Conservation (phyloP, 2,888 invertebrate species). For the Sesamia inferens region DNA sequence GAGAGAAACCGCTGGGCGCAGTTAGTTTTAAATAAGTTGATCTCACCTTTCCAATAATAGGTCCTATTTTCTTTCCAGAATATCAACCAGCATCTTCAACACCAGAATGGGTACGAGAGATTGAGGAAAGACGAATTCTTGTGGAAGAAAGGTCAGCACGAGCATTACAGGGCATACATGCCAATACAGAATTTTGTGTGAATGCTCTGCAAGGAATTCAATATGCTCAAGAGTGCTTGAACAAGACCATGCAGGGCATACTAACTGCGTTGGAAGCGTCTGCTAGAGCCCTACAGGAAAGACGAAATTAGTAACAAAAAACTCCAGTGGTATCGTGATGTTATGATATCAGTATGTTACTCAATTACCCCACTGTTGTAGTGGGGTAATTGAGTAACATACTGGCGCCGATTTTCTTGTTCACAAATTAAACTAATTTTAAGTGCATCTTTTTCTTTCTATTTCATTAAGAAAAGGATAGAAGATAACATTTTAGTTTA, state of each 20-base stretch:
- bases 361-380: too few relatives aligned
- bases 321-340: neutral
- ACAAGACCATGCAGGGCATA: conserved; percentile 31
- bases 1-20: neutral
- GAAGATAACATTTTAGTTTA: too few relatives aligned
- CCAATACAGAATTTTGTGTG: conserved; percentile 38
- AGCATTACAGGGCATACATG: conserved; percentile 31
- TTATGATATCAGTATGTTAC: too few relatives aligned
- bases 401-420: too few relatives aligned
- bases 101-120: conserved; percentile 18
- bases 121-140: conserved; percentile 28
- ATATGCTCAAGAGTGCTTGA: conserved; percentile 30
- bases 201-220: conserved; percentile 27
- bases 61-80: conserved; percentile 16
- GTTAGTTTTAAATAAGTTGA: neutral
- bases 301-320: conserved; percentile 4
- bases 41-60: neutral
- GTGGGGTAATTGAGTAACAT: too few relatives aligned
- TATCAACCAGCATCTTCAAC: neutral
- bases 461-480: too few relatives aligned
- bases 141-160: conserved; percentile 28
- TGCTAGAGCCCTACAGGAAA: conserved; percentile 17
- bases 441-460: too few relatives aligned
- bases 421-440: too few relatives aligned
- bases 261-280: conserved; percentile 24